Conservation (phyloP, 2,797 vertebrate species). For the Eleutherodactylus coqui region DNA sequence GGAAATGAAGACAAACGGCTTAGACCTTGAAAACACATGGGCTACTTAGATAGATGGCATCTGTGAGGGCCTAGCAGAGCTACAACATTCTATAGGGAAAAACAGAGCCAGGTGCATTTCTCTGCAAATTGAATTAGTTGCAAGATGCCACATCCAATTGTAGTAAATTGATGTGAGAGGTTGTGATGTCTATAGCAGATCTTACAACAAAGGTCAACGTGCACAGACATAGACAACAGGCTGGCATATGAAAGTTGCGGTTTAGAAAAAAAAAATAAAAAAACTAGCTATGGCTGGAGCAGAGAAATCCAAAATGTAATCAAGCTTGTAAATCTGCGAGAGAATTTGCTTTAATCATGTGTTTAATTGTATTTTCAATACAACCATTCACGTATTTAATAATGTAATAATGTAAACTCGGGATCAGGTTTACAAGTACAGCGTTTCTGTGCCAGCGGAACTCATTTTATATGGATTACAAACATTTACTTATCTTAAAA, state of each 20-base stretch:
- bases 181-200: constrained; percentile 98
- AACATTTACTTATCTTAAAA: constrained; percentile 61
- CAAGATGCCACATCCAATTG: constrained; percentile 99
- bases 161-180: constrained; percentile 99
- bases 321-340: constrained; percentile 71
- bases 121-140: constrained; percentile 98
- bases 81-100: constrained; percentile 95
- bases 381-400: constrained; percentile 67
- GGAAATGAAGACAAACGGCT: constrained; percentile 92
- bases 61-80: constrained; percentile 78
- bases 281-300: constrained; percentile 71
- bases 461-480: constrained; percentile 59
- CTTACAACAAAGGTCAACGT: constrained; percentile 99
- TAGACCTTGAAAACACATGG: constrained; percentile 92
- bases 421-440: constrained; percentile 53
- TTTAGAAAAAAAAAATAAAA: constrained; percentile 20
- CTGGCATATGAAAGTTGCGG: constrained; percentile 80
- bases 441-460: constrained; percentile 18
- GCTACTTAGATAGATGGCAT: constrained; percentile 79
- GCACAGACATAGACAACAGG: constrained; percentile 94
- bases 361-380: constrained; percentile 71
- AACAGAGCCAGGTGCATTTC: constrained; percentile 99
- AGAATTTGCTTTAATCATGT: constrained; percentile 73
- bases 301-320: constrained; percentile 72
- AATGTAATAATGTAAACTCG: constrained; percentile 54